phyloP scores from a whole-genome alignment of 1,140 invertebrate species.

The Limonius californicus region DNA sequence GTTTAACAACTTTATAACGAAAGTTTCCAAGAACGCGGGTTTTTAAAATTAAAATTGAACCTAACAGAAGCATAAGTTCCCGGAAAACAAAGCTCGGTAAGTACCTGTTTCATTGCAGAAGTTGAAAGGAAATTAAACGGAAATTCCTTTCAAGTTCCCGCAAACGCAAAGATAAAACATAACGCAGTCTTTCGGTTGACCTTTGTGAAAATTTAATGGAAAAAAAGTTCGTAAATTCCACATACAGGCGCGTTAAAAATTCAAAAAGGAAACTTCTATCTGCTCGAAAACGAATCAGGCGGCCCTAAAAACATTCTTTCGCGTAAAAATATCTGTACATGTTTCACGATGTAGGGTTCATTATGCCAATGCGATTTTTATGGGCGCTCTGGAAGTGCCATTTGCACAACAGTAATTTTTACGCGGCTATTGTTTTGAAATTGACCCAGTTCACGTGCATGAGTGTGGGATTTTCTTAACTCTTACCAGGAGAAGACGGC shows the following conservation, averaged over 20 bases:
- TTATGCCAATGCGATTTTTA: neutral
- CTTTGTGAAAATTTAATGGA: neutral
- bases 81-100: neutral
- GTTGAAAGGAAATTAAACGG: slow-evolving; percentile 11
- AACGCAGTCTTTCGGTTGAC: neutral
- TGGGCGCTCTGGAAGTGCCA: neutral
- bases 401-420: neutral
- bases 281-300: neutral
- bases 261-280: neutral
- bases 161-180: slow-evolving; percentile 11
- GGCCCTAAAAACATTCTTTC: neutral
- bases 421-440: neutral
- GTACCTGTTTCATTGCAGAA: slow-evolving; percentile 2
- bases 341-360: neutral
- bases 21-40: neutral
- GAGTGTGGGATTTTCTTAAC: neutral
- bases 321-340: neutral
- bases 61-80: neutral
- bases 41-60: neutral
- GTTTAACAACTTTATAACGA: too few relatives aligned
- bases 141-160: slow-evolving; percentile 4
- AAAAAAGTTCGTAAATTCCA: neutral
- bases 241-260: neutral
- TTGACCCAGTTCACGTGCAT: neutral
- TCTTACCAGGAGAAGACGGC: neutral